Evolutionary conservation across 53 echinoderm and acorn worm genomes (phyloP), one percentile per base, ranked within the genome.

Genomic region (Arbacia lixula): DNA sequence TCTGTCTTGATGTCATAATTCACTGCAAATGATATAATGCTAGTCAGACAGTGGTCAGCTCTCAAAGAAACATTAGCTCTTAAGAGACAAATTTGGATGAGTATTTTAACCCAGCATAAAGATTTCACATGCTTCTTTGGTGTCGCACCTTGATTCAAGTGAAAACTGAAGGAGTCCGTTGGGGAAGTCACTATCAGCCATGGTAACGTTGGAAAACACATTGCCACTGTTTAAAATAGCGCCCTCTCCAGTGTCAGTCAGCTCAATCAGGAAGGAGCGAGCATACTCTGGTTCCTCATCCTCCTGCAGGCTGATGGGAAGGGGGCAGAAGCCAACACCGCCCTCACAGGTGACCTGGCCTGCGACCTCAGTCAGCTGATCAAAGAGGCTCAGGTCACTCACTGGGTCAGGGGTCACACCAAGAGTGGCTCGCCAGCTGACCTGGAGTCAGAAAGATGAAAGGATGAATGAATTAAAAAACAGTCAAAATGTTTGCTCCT

Each of bases 251-350:
- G 86, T 95, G 31, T 87, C 90, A 0, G 86, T 53, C 54, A 99
- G 71, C 85, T 95, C 92, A 42, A 99, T 88, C 33, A 92, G 67
- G 87, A 95, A 99, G 6, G 88, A 95, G 12, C 55, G 88, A 21
- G 83, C 65, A 92, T 95, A 98, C 80, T 99, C 99, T 9, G 99
- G 92, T 31, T 91, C 95, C 92, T 88, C 83, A 49, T 97, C 98
- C 32, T 97, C 66, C 40, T 29, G 66, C 2, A 97, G 88, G 12
- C 74, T 92, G 43, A 97, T 73, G 46, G 88, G 86, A 33, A 97
- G 88, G 65, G 80, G 60, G 85, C 93, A 94, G 58, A 54, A 58
- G 41, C 85, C 76, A 58, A 78, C 41, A 2, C 72, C 81, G 12
- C 83, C 87, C 46, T 76, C 82, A 32, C 93, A 94, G 6, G 52